phyloP scores from a whole-genome alignment of 2,888 invertebrate genomes.

The Horisme vitalbata region DNA sequence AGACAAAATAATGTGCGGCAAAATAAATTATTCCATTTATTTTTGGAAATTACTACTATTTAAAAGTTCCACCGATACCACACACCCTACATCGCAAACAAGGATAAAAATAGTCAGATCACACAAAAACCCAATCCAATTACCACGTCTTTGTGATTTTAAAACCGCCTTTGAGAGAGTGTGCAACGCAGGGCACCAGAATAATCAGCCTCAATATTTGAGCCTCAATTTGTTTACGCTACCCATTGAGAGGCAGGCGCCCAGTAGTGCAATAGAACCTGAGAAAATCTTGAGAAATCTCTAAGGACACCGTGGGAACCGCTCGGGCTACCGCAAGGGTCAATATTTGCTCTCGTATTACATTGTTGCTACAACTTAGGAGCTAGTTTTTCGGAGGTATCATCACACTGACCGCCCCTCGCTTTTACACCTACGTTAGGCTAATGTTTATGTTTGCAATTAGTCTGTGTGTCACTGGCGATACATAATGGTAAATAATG shows the following conservation, averaged over 20 bases:
- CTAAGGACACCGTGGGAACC: conserved; percentile 77
- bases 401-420: conserved; percentile 61
- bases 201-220: conserved; percentile 77
- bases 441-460: conserved; percentile 73
- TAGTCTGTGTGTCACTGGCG: conserved; percentile 75
- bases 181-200: conserved; percentile 49
- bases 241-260: conserved; percentile 61
- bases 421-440: conserved; percentile 76
- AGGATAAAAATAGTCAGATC: conserved; percentile 67
- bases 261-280: conserved; percentile 65
- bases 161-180: conserved; percentile 72
- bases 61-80: conserved; percentile 29
- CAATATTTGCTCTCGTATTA: conserved; percentile 70
- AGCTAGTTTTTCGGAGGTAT: conserved; percentile 56
- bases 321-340: conserved; percentile 57
- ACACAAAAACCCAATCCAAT: conserved; percentile 74
- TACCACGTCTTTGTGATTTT: conserved; percentile 73
- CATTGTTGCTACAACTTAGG: conserved; percentile 63
- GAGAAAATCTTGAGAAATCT: conserved; percentile 58
- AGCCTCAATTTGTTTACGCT: conserved; percentile 69
- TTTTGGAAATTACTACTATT: no score
- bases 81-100: conserved; percentile 49
- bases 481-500: conserved; percentile 82
- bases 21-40: no score
- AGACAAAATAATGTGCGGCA: no score